phyloP scores from a whole-genome alignment of 2,797 vertebrate genomes.

The Alauda arvensis region DNA sequence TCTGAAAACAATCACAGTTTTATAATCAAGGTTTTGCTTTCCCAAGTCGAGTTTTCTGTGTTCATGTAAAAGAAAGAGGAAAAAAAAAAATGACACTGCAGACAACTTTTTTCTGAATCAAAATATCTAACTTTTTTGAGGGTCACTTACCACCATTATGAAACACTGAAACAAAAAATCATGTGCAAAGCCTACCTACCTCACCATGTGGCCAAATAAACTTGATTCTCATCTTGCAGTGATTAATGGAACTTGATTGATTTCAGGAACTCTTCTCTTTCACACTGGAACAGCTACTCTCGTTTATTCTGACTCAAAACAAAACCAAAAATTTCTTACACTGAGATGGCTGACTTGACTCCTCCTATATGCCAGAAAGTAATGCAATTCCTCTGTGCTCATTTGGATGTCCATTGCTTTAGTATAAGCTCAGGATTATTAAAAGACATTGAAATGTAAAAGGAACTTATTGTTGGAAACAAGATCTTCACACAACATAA shows the following conservation, averaged over 20 bases:
- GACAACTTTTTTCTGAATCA: not conserved
- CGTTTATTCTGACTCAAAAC: slow-evolving; percentile 13
- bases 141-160: not conserved
- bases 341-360: not conserved
- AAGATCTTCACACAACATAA: not conserved
- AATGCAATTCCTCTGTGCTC: not conserved
- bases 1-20: not conserved
- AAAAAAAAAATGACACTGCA: not conserved
- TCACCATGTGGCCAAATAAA: not conserved
- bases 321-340: not conserved
- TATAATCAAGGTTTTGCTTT: not conserved
- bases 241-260: slow-evolving; percentile 30
- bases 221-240: slow-evolving; percentile 5
- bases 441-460: not conserved
- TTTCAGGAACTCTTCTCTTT: not conserved
- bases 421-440: not conserved
- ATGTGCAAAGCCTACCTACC: not conserved
- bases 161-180: not conserved
- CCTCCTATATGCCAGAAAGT: not conserved
- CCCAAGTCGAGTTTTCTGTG: not conserved
- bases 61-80: not conserved
- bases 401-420: not conserved
- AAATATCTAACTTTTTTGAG: not conserved
- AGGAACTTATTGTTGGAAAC: not conserved
- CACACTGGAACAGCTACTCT: not conserved